A percentile compares a stretch with the other conserved stretches of the same genome.
Evolutionary conservation across 2,797 vertebrate genomes (phyloP).

Genomic region (Nothura maculosa): DNA sequence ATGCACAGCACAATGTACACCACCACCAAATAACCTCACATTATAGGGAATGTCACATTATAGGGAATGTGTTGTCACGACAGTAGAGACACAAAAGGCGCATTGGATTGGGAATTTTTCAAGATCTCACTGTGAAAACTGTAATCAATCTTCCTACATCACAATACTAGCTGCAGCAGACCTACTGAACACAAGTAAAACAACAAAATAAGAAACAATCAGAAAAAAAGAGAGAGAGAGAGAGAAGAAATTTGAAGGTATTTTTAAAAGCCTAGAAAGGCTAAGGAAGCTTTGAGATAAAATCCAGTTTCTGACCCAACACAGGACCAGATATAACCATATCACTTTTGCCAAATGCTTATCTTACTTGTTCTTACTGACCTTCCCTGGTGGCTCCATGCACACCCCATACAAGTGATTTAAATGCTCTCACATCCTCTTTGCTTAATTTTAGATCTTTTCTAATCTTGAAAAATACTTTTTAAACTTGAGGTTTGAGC

Average conservation of each 20-base stretch:
- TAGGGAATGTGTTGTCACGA: too few relatives aligned
- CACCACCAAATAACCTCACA: not conserved
- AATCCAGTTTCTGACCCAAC: not conserved
- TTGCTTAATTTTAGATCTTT: conserved; percentile 10
- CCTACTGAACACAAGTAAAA: not conserved
- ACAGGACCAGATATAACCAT: not conserved
- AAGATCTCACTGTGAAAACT: not conserved
- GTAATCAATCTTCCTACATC: not conserved
- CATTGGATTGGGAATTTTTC: not conserved
- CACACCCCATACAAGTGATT: not conserved
- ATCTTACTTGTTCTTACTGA: not conserved
- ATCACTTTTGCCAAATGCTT: not conserved
- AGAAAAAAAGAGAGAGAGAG: not conserved
- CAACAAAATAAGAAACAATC: not conserved
- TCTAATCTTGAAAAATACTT: not conserved
- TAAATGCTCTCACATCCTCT: conserved; percentile 18
- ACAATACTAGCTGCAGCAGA: not conserved
- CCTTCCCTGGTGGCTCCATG: not conserved
- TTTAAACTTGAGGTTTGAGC: not conserved
- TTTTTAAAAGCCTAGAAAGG: not conserved
- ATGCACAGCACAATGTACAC: not conserved
- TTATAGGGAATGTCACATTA: not conserved
- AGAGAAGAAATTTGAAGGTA: not conserved
- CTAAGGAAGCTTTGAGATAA: not conserved
- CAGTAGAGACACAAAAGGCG: not conserved